Conservation (phyloP, 35 echinoderm and acorn worm species). For the Ptychodera flava region DNA sequence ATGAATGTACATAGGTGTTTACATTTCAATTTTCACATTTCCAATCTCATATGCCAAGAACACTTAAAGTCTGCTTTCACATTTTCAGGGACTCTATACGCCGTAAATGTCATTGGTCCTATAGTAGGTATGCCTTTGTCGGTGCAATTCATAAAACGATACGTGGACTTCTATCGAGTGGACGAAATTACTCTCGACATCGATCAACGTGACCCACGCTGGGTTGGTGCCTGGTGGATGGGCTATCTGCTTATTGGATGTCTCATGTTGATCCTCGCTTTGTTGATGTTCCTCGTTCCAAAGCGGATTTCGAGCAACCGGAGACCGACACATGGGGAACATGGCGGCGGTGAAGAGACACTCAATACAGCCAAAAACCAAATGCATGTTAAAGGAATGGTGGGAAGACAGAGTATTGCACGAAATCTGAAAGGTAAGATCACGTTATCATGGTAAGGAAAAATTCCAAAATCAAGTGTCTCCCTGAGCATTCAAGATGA, state of each 20-base stretch:
- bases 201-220: conserved; percentile 13
- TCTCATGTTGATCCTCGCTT: not conserved
- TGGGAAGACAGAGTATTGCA: not conserved
- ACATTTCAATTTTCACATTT: not conserved
- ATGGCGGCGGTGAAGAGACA: not conserved
- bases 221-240: conserved; percentile 39
- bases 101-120: not conserved
- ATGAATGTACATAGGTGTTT: too few relatives aligned
- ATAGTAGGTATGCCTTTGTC: not conserved
- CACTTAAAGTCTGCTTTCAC: not conserved
- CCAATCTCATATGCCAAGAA: not conserved
- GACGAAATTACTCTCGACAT: conserved; percentile 18
- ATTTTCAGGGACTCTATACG: not conserved
- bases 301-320: not conserved
- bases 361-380: not conserved
- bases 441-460: too few relatives aligned
- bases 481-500: too few relatives aligned
- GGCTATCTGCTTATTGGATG: not conserved
- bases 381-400: too few relatives aligned
- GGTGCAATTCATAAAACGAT: not conserved
- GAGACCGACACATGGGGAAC: not conserved
- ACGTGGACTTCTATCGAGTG: conserved; percentile 27
- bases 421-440: not conserved
- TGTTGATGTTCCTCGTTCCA: not conserved
- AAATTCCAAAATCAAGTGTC: too few relatives aligned